Conservation (phyloP, 2,888 invertebrate genomes). For the Ommatoiulus sabulosus region DNA sequence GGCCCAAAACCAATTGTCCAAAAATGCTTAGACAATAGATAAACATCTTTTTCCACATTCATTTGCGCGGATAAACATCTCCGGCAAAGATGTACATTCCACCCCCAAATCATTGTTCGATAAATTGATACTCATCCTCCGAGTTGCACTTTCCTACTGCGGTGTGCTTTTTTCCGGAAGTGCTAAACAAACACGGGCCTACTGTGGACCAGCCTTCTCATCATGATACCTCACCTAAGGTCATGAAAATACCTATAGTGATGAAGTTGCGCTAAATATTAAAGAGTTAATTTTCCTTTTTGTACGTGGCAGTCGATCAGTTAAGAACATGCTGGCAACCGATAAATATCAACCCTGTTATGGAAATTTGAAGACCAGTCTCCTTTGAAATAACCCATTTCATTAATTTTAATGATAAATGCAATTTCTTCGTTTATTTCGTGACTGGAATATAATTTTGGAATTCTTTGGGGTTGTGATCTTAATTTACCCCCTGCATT, state of each 20-base stretch:
- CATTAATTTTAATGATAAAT: slow-evolving; percentile 47
- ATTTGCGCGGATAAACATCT: not conserved
- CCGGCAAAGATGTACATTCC: not conserved
- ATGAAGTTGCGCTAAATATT: slow-evolving; percentile 25
- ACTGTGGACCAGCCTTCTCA: not conserved
- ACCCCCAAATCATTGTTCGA: not conserved
- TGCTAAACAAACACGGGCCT: slow-evolving; percentile 5
- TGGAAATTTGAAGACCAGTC: not conserved
- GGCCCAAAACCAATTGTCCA: not conserved
- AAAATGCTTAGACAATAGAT: slow-evolving; percentile 18
- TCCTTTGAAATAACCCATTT: not conserved
- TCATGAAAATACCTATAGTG: not conserved
- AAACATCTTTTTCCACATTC: not conserved
- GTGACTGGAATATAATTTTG: slow-evolving; percentile 15
- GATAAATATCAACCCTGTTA: not conserved
- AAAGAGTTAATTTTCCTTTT: slow-evolving; percentile 46
- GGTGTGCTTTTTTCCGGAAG: not conserved
- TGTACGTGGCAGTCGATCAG: not conserved
- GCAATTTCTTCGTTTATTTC: not conserved
- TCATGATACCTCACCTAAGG: slow-evolving; percentile 26
- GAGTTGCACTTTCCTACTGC: not conserved
- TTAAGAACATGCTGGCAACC: not conserved
- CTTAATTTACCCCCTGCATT: slow-evolving; percentile 21
- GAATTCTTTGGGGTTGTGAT: not conserved
- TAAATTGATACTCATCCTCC: slow-evolving; percentile 8